Conservation (phyloP, 2,797 vertebrate species). For the Macropus fuliginosus region DNA sequence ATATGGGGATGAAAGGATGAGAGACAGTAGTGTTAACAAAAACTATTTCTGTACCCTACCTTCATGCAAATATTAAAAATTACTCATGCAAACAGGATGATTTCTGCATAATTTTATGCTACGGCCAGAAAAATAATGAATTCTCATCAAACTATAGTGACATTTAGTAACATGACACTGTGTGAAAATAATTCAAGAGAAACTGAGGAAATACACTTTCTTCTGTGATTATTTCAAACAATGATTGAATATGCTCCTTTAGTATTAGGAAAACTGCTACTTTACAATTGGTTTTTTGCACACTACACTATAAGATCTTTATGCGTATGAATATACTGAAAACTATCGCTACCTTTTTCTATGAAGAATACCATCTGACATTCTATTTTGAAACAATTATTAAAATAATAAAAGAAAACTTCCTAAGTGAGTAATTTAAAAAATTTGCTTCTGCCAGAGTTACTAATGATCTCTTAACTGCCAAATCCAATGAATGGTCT, state of each 20-base stretch:
- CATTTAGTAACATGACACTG: slow-evolving; percentile 40
- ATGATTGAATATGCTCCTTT: not conserved
- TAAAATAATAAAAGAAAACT: slow-evolving; percentile 10
- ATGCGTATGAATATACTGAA: not conserved
- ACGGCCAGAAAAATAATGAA: not conserved
- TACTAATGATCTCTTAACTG: not conserved
- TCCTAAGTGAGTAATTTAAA: not conserved
- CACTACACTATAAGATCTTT: not conserved
- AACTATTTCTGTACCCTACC: not conserved
- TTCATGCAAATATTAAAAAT: not conserved
- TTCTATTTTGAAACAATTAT: not conserved
- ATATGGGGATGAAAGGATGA: too few relatives aligned
- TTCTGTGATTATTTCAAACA: not conserved
- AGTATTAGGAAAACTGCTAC: not conserved
- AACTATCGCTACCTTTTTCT: not conserved
- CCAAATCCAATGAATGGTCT: not conserved
- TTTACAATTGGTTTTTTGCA: not conserved
- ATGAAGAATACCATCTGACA: not conserved
- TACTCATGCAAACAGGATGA: not conserved
- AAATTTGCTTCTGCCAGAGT: not conserved
- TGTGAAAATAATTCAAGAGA: not conserved
- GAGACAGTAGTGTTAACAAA: not conserved
- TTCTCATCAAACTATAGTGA: slow-evolving; percentile 50
- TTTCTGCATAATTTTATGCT: not conserved
- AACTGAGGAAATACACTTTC: not conserved